A percentile compares a stretch with the other conserved stretches of the same genome.
phyloP scores from a whole-genome alignment of 2,113 vertebrate species.

The Danio rerio region GRCz12tu NC_133198.1:21237501-21238000 shows the following conservation, averaged over 20 bases:
- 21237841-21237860: conserved; percentile 54
- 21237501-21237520: background rate
- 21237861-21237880: conserved; percentile 59
- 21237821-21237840: conserved; percentile 60
- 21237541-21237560: background rate
- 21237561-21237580: conserved; percentile 8
- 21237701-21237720: conserved; percentile 39
- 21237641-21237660: conserved; percentile 21
- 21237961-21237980: conserved; percentile 54
- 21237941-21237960: conserved; percentile 42
- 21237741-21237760: conserved; percentile 43
- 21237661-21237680: conserved; percentile 27
- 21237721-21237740: conserved; percentile 49
- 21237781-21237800: conserved; percentile 55
- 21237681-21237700: conserved; percentile 42
- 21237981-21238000: conserved; percentile 52
- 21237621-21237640: conserved; percentile 27
- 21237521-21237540: background rate
- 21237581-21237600: conserved; percentile 12
- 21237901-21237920: conserved; percentile 38
- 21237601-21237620: background rate
- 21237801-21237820: conserved; percentile 46
- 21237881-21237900: conserved; percentile 54
- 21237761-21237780: conserved; percentile 41
- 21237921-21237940: conserved; percentile 19